Evolutionary conservation across 2,888 invertebrate genomes (phyloP), one percentile per base, ranked within the genome.

Genomic region (Imbricaverruca yamaguchii): DNA sequence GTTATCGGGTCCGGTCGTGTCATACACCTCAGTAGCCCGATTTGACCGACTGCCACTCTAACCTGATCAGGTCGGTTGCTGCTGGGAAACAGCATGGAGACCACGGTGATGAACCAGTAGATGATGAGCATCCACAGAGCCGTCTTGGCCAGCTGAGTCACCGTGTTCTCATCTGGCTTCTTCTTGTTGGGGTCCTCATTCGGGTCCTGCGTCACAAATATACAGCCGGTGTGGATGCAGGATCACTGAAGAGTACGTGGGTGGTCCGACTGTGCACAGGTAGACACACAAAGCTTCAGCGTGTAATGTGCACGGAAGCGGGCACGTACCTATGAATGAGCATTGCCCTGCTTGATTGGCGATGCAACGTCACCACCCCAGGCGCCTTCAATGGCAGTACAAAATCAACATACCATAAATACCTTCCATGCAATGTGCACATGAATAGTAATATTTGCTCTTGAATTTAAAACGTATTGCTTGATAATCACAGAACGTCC

Each of bases 101-200:
- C 90, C 81, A 92, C 89, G n/a, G 92, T 90, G 56, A 93, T 90
- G 61, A 93, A 89, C 88, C 93, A 90, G 85, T 92, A 93, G 23
- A 92, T 92, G 7, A 92, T 92, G 57, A 93, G 87, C 90, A 93
- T 91, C 93, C 94, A 94, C 80, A 94, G 89, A n/a, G 92, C 90
- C 0, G 92, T 92, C 86, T 94, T 94, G 55, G 93, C 91, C 56
- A 94, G 84, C 83, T 69, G 69, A 4, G 93, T 87, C 86, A 93
- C 93, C 81, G 92, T 91, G 82, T 92, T 91, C 82, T 92, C 91
- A 81, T 92, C 91, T 91, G 89, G 88, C 88, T 84, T 89, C 55
- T 85, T 83, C 56, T 84, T 83, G 56, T 83, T 82, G 56, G 82
- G 81, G 77, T 83, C 74, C 39, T 74, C 74, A 21, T 74, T 55